Base-by-base conservation (phyloP, 2,888 invertebrate species). In the Clostera curtula region DNA sequence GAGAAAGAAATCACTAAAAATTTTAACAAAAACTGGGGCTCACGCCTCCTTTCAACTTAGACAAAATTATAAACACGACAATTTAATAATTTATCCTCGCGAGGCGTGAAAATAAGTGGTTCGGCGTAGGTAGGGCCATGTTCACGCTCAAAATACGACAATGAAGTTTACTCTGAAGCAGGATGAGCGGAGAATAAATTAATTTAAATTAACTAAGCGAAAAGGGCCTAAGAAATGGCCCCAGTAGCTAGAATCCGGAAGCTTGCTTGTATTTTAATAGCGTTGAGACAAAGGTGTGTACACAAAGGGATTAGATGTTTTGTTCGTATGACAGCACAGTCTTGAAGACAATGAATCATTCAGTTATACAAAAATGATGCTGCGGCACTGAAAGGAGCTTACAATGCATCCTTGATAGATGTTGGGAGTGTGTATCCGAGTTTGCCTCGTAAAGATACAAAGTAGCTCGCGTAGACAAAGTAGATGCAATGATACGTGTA, bases 141-240 rank as follows among this genome's bases (percentile, higher is more conserved):
- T 55, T 56, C 46, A 44, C 47, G 35, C 36, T 42, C 45, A 50
- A 48, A 59, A 54, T 47, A 54, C 48, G 50, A 63, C 61, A 66
- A 61, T 61, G 58, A 61, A 62, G 51, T 59, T 56, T 55, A 47
- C 49, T 42, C 50, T 43, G 46, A 57, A 58, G 49, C 60, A 65
- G 66, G 63, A 64, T 59, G 64, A 57, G 56, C 49, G 48, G 50
- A 35, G 65, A 67, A 75, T 73, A 70, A 77, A 77, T 79, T 74
- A 74, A 79, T 79, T 73, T 71, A 70, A 74, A 76, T 75, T 75
- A 76, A 69, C 67, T 64, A 59, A 68, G 65, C 61, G 59, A 74
- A 72, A 71, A 67, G 69, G 70, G 67, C 56, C 67, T 66, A 71
- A 72, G 72, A 70, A 72, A 71, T 63, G 59, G 64, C 56, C 62